Evolutionary conservation across 2,888 invertebrate species (phyloP).

Genomic region (Automeris io): DNA sequence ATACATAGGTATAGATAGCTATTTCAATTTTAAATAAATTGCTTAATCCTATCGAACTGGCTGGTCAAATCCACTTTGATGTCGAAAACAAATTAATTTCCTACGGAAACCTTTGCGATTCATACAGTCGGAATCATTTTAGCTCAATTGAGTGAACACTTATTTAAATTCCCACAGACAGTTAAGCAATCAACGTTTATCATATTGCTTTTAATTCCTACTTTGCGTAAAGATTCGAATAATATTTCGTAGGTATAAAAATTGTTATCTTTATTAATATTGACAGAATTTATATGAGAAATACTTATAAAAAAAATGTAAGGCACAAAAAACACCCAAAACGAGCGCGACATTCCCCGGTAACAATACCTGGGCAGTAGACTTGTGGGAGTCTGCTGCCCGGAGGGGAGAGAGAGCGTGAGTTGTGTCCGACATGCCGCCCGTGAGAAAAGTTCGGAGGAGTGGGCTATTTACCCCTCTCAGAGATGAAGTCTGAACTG

Average conservation of each 20-base stretch:
- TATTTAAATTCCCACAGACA: conserved; percentile 9
- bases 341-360: no score
- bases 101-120: conserved; percentile 23
- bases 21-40: neutral
- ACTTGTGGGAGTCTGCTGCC: no score
- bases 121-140: conserved; percentile 29
- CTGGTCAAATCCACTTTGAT: conserved; percentile 26
- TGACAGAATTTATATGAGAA: no score
- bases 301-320: neutral
- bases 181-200: neutral
- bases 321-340: no score
- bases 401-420: no score
- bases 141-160: conserved; percentile 14
- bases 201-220: neutral
- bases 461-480: no score
- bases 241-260: neutral
- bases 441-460: no score
- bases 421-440: no score
- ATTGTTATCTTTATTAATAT: no score
- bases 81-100: conserved; percentile 37
- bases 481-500: no score
- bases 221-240: neutral
- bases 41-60: neutral
- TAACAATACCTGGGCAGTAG: no score
- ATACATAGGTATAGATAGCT: no score